phyloP scores from a whole-genome alignment of 2,113 vertebrate genomes.

The Spizaetus ornatus region DNA sequence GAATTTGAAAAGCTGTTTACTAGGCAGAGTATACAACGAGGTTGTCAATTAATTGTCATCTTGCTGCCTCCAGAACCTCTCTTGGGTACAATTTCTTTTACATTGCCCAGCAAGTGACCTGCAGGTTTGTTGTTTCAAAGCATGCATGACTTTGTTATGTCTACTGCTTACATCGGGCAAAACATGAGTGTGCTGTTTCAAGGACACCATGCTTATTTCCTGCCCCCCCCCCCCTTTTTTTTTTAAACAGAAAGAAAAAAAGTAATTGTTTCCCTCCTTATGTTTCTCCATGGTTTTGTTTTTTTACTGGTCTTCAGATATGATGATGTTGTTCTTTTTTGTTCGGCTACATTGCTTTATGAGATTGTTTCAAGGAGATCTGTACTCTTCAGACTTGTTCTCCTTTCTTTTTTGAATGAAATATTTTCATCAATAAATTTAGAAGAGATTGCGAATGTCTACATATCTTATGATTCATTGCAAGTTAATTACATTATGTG shows the following conservation, averaged over 20 bases:
- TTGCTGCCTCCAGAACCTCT: neutral
- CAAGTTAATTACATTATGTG: neutral
- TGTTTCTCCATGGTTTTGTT: neutral
- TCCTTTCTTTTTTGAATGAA: neutral
- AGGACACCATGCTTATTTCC: neutral
- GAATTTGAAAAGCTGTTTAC: constrained; percentile 6
- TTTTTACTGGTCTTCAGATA: neutral
- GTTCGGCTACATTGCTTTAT: neutral
- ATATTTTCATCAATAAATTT: neutral
- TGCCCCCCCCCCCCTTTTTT: too few relatives aligned
- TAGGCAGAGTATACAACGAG: neutral
- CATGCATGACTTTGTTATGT: neutral
- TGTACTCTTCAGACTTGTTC: neutral
- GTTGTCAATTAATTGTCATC: neutral
- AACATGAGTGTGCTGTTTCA: neutral
- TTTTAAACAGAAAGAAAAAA: neutral
- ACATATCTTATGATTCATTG: neutral
- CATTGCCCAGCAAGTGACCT: neutral
- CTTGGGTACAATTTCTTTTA: neutral
- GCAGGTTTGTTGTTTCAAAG: neutral
- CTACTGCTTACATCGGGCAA: neutral
- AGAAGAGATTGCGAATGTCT: neutral
- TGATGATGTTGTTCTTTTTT: neutral
- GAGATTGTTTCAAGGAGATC: neutral
- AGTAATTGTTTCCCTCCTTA: neutral